Base-by-base conservation (phyloP, 2,113 vertebrate genomes). In the Antennarius striatus region DNA sequence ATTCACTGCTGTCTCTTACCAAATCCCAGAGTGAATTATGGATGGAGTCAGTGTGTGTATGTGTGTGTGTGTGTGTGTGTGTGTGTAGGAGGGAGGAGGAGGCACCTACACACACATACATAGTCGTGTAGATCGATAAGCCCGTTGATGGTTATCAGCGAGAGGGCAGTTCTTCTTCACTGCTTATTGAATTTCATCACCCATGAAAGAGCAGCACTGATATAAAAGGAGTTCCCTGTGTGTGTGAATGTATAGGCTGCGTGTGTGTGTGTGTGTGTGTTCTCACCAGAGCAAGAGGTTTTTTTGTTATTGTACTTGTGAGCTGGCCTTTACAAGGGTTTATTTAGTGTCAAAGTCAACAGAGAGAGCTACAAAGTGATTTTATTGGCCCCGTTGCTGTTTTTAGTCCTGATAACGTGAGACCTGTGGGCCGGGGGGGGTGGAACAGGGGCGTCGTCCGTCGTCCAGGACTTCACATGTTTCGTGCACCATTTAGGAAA, bases 111-210 rank as follows among this genome's bases (percentile, higher is more conserved):
- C 17, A 56, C 51, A 45, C 72, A 50, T 73, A 54, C 42, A 12
- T 51, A 53, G 39, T 49, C 46, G 59, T 75, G 79, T 75, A 48
- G 86, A 92, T 93, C 90, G 39, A 93, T 93, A 80, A 58, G 52
- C 69, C 76, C 80, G 86, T 91, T 75, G 89, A 92, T 87, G 87
- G 83, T 86, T 91, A 91, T 92, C 91, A 87, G 80, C 53, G 56
- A 87, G 86, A 87, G 89, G 83, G 82, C 85, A 86, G 80, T 87
- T 88, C 87, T 89, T 89, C 84, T 75, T 85, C 83, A 75, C 84
- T 84, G 89, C 87, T 91, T 90, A 92, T 92, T 91, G 90, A 91
- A 92, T 92, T 92, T 90, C 89, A 91, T 91, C 86, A 82, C 66
- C 82, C 81, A 82, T 88, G 87, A 91, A 89, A 88, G 86, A 84